Evolutionary conservation across 2,888 invertebrate species (phyloP), one percentile per base, ranked within the genome.

Genomic region (Onchidella celtica): DNA sequence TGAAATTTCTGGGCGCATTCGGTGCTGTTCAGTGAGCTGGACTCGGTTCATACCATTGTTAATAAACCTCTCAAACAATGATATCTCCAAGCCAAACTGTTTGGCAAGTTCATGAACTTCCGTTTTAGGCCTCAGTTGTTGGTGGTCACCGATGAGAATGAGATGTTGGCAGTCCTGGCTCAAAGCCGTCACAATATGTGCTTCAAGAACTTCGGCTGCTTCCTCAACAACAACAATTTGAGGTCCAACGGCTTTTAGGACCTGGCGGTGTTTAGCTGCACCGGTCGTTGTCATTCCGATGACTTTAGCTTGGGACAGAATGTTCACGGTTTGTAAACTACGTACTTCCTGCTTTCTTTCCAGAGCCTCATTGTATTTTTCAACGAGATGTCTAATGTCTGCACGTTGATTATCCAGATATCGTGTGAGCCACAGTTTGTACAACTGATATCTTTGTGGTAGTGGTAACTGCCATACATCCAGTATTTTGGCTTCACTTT

Each of bases 141-240:
- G 95, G 91, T 97, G 97, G 92, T 97, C 97, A 57, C 92, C 97
- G 83, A 97, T 96, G 17, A 97, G 94, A 88, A 97, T 96, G 0
- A 97, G 94, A 91, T 97, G 97, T 90, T 97, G 94, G 83, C 96
- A 96, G 70, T 95, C 93, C 34, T 94, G 92, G 0, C 96, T 96
- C 27, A 97, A 93, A 0, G 96, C 95, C 0, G 96, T 95, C 0
- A 97, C 93, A 14, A 97, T 95, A 90, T 97, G 97, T 0, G 96
- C 95, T 91, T 97, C 97, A 55, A 97, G 92, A 0, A 83, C 81
- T 73, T 84, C 97, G 0, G 97, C 97, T 0, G 97, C 97, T 93
- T 98, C 97, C 92, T 98, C 97, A 0, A 97, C 96, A 24, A 95
- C 91, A 14, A 94, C 91, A 40, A 94, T 92, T 34, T 87, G 87